Percentiles rank a stretch among this genome's conserved stretches.
Evolutionary conservation across 2,113 vertebrate species (phyloP).

Genomic region (Barbus barbus): DNA sequence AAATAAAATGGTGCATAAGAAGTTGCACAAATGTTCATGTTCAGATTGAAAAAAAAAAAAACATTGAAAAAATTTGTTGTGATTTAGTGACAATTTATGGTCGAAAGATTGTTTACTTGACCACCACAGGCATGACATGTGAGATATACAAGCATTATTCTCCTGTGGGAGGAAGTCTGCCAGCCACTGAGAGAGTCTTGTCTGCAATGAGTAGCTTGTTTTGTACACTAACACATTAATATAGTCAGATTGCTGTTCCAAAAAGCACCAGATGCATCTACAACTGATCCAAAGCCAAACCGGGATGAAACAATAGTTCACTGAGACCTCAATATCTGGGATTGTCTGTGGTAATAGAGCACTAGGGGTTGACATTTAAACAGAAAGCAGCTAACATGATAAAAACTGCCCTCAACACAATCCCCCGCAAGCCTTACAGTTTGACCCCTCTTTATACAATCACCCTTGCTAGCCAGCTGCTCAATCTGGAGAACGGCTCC

Average conservation of each 20-base stretch:
- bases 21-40: background rate
- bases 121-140: conserved; percentile 69
- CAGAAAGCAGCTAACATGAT: background rate
- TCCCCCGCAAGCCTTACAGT: conserved; percentile 3
- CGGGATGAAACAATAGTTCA: background rate
- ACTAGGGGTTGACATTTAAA: background rate
- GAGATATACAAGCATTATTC: conserved; percentile 79
- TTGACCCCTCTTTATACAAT: conserved; percentile 34
- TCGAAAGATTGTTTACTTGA: conserved; percentile 36
- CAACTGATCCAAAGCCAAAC: background rate
- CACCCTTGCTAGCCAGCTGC: conserved; percentile 3
- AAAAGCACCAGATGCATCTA: background rate
- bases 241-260: conserved; percentile 23
- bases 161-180: conserved; percentile 72
- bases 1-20: background rate
- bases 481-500: conserved; percentile 20
- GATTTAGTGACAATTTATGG: background rate
- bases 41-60: background rate
- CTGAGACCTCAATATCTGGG: background rate
- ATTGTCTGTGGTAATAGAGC: background rate
- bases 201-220: conserved; percentile 28
- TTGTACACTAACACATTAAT: conserved; percentile 2
- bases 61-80: background rate
- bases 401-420: background rate
- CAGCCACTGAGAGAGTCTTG: conserved; percentile 60